Percentiles rank a stretch among this genome's conserved stretches.
Conservation (phyloP, 1,140 invertebrate species). For the Drosophila chauvacae region DNA sequence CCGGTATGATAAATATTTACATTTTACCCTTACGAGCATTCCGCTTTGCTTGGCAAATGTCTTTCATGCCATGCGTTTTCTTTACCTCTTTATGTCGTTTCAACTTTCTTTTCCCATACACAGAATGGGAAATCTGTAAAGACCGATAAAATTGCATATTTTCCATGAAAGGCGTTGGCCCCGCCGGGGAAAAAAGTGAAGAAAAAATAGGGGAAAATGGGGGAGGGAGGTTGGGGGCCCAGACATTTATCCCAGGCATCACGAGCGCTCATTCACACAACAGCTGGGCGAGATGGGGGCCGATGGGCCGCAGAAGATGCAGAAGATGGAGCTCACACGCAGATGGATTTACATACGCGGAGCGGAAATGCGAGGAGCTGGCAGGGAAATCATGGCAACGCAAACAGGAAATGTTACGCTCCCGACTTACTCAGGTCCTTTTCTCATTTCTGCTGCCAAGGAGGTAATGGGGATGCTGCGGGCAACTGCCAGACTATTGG, state of each 20-base stretch:
- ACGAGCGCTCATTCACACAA: constrained; percentile 54
- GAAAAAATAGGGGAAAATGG: neutral
- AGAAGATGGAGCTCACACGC: constrained; percentile 36
- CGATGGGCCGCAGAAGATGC: neutral
- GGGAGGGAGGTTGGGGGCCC: constrained; percentile 1
- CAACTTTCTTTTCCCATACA: constrained; percentile 20
- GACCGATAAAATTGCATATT: constrained; percentile 83
- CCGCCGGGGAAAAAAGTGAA: constrained; percentile 22
- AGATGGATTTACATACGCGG: constrained; percentile 16
- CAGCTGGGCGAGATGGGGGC: constrained; percentile 1
- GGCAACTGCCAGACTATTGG: constrained; percentile 21
- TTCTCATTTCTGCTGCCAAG: constrained; percentile 46
- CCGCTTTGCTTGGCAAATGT: constrained; percentile 67
- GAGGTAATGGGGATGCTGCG: constrained; percentile 20
- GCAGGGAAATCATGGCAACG: constrained; percentile 68
- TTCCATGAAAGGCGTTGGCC: constrained; percentile 70
- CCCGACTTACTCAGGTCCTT: constrained; percentile 41
- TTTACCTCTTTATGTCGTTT: constrained; percentile 33
- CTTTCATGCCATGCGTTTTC: constrained; percentile 65
- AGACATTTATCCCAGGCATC: constrained; percentile 65
- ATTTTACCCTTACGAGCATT: constrained; percentile 48
- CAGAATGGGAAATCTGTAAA: constrained; percentile 74
- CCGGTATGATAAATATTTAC: constrained; percentile 79
- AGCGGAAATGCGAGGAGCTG: constrained; percentile 27
- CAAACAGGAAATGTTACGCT: constrained; percentile 77